Evolutionary conservation across 37 sponge, comb jelly and placozoan genomes (phyloP).

Genomic region (Halisarca cf. caerulea): DNA sequence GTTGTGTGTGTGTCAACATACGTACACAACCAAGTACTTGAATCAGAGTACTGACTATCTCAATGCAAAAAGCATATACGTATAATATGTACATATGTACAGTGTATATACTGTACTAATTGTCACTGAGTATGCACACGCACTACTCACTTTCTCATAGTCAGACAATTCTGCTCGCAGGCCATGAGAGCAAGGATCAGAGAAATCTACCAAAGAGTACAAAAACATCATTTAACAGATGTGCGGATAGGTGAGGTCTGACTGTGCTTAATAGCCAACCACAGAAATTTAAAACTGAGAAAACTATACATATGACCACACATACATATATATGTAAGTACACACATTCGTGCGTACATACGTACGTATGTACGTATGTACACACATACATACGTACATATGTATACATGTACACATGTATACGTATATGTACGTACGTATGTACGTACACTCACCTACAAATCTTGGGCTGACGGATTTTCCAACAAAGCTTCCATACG

Average conservation of each 20-base stretch:
- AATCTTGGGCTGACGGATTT: neutral
- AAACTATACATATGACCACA: too few relatives aligned
- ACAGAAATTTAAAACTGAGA: too few relatives aligned
- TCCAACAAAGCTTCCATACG: neutral
- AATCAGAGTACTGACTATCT: neutral
- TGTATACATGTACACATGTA: neutral
- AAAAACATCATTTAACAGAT: neutral
- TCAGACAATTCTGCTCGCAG: constrained; percentile 19
- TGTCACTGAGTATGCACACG: too few relatives aligned
- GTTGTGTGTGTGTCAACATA: neutral
- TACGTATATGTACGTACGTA: neutral
- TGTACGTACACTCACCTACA: neutral
- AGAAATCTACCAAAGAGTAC: neutral
- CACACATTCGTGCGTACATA: neutral
- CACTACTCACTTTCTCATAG: constrained; percentile 10
- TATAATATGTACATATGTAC: neutral
- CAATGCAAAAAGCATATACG: neutral
- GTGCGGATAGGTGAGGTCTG: neutral
- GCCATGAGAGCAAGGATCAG: neutral
- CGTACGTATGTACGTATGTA: neutral
- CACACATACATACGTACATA: neutral
- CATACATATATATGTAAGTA: too few relatives aligned
- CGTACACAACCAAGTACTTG: neutral
- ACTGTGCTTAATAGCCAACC: too few relatives aligned
- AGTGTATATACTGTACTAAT: neutral